phyloP scores from a whole-genome alignment of 1,140 invertebrate genomes.

The Cardiocondyla obscurior region DNA sequence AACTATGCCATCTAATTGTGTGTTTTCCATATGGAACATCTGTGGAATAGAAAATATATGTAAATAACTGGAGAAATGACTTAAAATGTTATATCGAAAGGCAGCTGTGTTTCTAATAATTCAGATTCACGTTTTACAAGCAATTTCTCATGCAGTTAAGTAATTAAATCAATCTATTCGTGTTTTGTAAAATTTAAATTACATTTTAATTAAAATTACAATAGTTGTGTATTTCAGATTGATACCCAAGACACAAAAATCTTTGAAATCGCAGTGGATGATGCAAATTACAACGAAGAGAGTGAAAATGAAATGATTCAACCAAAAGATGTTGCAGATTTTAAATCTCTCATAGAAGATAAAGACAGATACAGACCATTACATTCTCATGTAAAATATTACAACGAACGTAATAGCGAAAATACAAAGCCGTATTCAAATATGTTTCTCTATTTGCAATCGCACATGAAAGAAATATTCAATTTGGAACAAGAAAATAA shows the following conservation, averaged over 20 bases:
- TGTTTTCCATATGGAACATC: constrained; percentile 75
- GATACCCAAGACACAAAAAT: constrained; percentile 65
- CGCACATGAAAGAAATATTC: constrained; percentile 50
- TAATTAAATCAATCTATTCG: background rate
- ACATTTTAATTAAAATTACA: constrained; percentile 13
- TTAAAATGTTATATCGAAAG: constrained; percentile 50
- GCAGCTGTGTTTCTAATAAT: constrained; percentile 17
- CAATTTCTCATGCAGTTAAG: constrained; percentile 67
- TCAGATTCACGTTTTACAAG: constrained; percentile 46
- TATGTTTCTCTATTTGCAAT: constrained; percentile 33
- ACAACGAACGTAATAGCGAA: constrained; percentile 64
- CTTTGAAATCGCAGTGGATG: constrained; percentile 71
- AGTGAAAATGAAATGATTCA: constrained; percentile 77
- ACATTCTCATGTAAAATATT: constrained; percentile 74
- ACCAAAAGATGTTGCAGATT: constrained; percentile 62
- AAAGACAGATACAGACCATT: constrained; percentile 71
- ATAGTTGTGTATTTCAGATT: constrained; percentile 47
- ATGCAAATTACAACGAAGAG: constrained; percentile 72
- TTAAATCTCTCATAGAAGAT: constrained; percentile 61
- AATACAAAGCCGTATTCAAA: constrained; percentile 35
- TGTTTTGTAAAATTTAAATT: constrained; percentile 8
- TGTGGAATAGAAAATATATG: constrained; percentile 60
- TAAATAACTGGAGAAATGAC: background rate
- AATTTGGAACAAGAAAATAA: constrained; percentile 54
- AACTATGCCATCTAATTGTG: constrained; percentile 74